Evolutionary conservation across 2,888 invertebrate species (phyloP).

Genomic region (Tuberolachnus salignus): DNA sequence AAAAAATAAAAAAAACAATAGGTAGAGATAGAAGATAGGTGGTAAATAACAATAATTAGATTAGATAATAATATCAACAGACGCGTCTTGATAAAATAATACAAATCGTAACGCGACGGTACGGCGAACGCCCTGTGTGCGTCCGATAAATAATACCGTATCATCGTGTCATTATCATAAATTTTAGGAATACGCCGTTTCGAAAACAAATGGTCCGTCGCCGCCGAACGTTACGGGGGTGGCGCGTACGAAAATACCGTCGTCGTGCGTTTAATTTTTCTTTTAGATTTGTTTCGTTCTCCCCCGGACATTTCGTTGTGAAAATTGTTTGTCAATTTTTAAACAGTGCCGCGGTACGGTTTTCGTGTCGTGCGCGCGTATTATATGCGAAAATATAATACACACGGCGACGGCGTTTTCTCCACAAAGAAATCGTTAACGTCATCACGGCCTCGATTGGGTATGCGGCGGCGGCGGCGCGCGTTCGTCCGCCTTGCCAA

Average conservation of each 20-base stretch:
- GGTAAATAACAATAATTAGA: background rate
- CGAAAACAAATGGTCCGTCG: too few relatives aligned
- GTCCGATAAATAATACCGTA: too few relatives aligned
- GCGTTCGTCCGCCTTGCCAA: constrained; percentile 48
- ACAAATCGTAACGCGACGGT: background rate
- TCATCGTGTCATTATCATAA: constrained; percentile 17
- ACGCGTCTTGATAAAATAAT: background rate
- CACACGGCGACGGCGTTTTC: constrained; percentile 41
- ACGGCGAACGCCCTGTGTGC: constrained; percentile 25
- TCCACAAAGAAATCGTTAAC: constrained; percentile 56
- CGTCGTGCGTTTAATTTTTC: too few relatives aligned
- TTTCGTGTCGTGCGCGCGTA: background rate
- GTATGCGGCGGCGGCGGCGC: constrained; percentile 34
- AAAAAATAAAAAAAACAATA: too few relatives aligned
- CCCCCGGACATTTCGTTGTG: background rate
- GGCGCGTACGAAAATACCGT: too few relatives aligned
- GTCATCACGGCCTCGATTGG: constrained; percentile 56
- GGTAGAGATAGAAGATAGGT: too few relatives aligned
- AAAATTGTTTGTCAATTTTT: background rate
- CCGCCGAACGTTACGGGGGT: too few relatives aligned
- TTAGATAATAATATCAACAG: background rate
- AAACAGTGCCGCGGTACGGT: background rate
- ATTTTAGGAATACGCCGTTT: background rate
- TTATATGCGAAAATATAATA: background rate
- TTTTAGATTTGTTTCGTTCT: too few relatives aligned